Evolutionary conservation across 2,888 invertebrate species (phyloP), one percentile per base, ranked within the genome.

Genomic region (Podabrus alpinus): DNA sequence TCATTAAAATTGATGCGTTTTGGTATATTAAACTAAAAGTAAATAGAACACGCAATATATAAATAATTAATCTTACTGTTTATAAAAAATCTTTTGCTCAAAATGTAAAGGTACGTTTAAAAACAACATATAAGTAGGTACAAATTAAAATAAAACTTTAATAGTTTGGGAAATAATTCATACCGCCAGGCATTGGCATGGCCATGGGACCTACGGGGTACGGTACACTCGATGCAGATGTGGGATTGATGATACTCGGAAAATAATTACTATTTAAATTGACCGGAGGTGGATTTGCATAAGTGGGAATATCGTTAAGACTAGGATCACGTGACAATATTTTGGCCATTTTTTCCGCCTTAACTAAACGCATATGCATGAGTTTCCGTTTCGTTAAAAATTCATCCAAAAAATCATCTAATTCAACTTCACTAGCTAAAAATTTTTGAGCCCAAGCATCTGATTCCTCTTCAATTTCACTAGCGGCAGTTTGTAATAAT

Each of bases 401-500:
- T 74, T 94, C 92, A 76, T 95, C 94, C 4, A 98, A 88, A 85
- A 98, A 99, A 76, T 92, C 91, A 16, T 98, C 98, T 9, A 94
- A 89, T 71, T 93, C 92, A 2, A 89, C 86, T 84, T 92, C 92
- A 9, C 92, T 93, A 13, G 92, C 91, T 59, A 96, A 89, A 84
- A 98, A 97, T 79, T 93, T 91, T 82, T 95, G 93, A 0, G 96
- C 94, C 64, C 94, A 86, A 77, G 90, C 90, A 88, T 99, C 99
- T 0, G 97, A 95, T 84, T 96, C 93, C 85, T 98, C 98, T 86
- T 99, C 99, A 71, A 94, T 93, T 88, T 97, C 95, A 29, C 97
- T 95, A 21, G 97, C 95, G 11, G 97, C 94, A 10, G 97, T 94
- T 89, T 97, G 96, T 13, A 99, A 89, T 66, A 98, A 88, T 0